Percentiles rank a stretch among this genome's conserved stretches.
These are phyloP conservation scores for Amia ocellicauda DNA, from an alignment of 2,113 vertebrate species.

Conservation along the genomic window DNA sequence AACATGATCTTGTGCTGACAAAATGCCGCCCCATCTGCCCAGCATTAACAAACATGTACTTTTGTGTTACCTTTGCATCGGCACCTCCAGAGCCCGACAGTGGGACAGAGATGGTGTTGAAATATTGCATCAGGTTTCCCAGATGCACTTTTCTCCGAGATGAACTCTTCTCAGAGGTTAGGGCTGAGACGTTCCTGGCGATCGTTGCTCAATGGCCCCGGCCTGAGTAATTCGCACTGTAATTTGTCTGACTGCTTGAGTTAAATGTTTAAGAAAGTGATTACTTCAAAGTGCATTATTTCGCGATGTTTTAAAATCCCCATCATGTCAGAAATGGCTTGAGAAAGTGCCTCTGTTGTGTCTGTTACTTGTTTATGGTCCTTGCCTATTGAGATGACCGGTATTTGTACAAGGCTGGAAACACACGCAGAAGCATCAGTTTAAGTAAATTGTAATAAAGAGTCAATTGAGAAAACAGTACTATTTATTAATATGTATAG, in stretches of 20 bases:
- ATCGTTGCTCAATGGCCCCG: constrained; percentile 8
- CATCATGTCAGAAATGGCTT: neutral
- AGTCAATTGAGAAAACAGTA: too few species aligned
- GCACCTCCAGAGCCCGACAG: neutral
- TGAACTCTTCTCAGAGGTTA: constrained; percentile 1
- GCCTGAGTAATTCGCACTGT: constrained; percentile 9
- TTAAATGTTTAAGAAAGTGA: constrained; percentile 10
- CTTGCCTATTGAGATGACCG: neutral
- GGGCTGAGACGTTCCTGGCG: constrained; percentile 1
- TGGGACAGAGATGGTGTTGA: constrained; percentile 11
- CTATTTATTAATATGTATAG: too few species aligned
- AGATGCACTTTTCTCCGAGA: neutral
- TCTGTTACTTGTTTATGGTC: too few species aligned
- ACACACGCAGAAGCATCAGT: constrained; percentile 21
- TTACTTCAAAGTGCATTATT: constrained; percentile 17
- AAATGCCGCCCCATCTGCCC: too few species aligned
- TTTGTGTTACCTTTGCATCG: neutral
- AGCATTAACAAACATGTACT: too few species aligned
- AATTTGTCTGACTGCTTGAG: constrained; percentile 15
- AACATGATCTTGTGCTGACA: too few species aligned
- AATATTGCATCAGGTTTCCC: neutral
- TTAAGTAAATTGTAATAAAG: too few species aligned
- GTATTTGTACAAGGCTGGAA: constrained; percentile 31
- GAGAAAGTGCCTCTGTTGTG: neutral
- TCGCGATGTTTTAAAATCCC: constrained; percentile 5